Percentiles rank a stretch among this genome's conserved stretches.
These are phyloP conservation scores for Corythucha ciliata DNA, from an alignment of 2,888 invertebrate species.

Conservation along the genomic window DNA sequence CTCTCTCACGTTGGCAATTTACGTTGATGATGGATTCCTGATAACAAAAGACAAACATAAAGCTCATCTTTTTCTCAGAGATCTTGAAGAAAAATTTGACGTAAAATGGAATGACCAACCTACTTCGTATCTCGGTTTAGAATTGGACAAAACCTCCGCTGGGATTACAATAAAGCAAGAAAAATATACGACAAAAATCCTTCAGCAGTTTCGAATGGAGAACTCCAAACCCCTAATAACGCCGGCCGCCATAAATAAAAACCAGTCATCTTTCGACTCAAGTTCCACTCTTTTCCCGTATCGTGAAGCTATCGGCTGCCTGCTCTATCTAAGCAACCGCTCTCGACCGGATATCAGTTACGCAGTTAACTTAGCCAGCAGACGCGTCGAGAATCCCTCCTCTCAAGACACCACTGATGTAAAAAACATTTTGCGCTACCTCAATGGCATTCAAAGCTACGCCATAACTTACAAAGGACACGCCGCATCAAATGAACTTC, in stretches of 20 bases:
- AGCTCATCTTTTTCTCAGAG: slow-evolving; percentile 24
- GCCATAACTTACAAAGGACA: slow-evolving; percentile 20
- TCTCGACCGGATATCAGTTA: not conserved
- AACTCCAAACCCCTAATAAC: slow-evolving; percentile 24
- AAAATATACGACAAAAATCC: slow-evolving; percentile 25
- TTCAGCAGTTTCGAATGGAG: slow-evolving; percentile 27
- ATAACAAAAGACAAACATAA: slow-evolving; percentile 23
- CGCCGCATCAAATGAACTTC: slow-evolving; percentile 11
- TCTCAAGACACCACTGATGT: not conserved
- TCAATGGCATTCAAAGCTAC: slow-evolving; percentile 17
- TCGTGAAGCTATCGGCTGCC: no score
- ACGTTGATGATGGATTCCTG: slow-evolving; percentile 34
- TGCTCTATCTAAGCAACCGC: not conserved
- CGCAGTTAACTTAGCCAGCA: not conserved
- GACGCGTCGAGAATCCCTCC: not conserved
- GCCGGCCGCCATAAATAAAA: no score
- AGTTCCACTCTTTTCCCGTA: no score
- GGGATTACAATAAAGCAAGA: slow-evolving; percentile 21
- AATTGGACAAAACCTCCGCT: slow-evolving; percentile 22
- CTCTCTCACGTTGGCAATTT: slow-evolving; percentile 27
- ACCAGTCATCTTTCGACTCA: no score
- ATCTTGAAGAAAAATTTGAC: slow-evolving; percentile 30
- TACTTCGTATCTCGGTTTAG: slow-evolving; percentile 28
- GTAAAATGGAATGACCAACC: slow-evolving; percentile 27
- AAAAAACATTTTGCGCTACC: slow-evolving; percentile 17